Base-by-base conservation (phyloP, 2,797 vertebrate species). In the Staurois parvus region DNA sequence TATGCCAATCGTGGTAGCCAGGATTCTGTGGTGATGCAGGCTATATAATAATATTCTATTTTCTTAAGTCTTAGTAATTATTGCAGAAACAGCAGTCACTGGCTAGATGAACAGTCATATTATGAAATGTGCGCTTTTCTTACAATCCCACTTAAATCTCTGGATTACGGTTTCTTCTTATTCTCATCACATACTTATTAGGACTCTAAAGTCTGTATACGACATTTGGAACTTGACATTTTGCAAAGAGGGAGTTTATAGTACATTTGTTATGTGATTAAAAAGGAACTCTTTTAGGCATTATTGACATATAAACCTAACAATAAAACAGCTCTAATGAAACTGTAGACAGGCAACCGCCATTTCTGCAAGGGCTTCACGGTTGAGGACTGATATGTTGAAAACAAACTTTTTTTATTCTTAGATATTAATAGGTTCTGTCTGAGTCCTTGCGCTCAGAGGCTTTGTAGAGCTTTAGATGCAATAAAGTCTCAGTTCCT, bases 11-110 rank as follows among this genome's bases (percentile, higher is more conserved):
- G 68, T 69, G 37, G 21, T 29, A 29, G 68, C 45, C 68, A 45
- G 83, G 68, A 32, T 66, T 32, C 67, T 30, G 48, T 64, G 66
- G 72, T 78, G 79, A 79, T 84, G 83, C n/a, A 2, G 24, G 37
- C 32, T 62, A 40, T 48, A 67, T 66, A 34, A 28, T 76, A 84
- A 72, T 48, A 48, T 73, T 84, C 76, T 68, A 79, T 84, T 79
- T 73, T 34, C 83, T 73, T 79, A 77, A 84, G 83, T 79, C 68
- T 64, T 45, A n/a, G 68, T 79, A 78, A 84, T 84, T 84, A 84
- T 79, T 73, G 28, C 68, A 45, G 69, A 72, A 62, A 69, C 64
- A 2, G 34, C 70, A 37, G 67, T 56, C 78, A 70, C 48, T 34
- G 32, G 48, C 76, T 62, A 79, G 72, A 72, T 74, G 70, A 82